phyloP scores from a whole-genome alignment of 2,113 vertebrate genomes.

The Columba livia region DNA sequence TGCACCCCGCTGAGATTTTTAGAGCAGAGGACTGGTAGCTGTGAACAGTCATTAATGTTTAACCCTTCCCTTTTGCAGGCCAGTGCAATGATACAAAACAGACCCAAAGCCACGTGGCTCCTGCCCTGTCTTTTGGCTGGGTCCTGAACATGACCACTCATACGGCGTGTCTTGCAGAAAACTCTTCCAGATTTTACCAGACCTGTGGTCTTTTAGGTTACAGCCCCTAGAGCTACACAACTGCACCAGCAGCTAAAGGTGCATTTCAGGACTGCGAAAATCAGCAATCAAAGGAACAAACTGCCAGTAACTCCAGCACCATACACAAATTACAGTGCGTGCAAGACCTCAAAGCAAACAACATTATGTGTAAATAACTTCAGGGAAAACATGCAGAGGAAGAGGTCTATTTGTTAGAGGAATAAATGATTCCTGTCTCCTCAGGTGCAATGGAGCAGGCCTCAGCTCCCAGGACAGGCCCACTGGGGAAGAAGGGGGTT shows the following conservation, averaged over 20 bases:
- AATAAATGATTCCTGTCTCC: background rate
- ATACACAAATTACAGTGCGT: background rate
- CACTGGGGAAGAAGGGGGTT: background rate
- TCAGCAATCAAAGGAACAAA: background rate
- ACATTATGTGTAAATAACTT: background rate
- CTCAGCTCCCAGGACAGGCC: accelerated
- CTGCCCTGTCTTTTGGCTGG: background rate
- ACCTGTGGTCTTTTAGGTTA: background rate
- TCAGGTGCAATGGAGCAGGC: background rate
- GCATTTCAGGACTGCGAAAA: background rate
- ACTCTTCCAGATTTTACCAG: background rate
- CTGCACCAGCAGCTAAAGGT: background rate
- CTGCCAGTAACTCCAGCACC: background rate
- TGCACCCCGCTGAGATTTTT: background rate
- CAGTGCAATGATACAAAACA: background rate
- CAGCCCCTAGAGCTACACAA: background rate
- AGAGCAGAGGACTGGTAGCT: background rate
- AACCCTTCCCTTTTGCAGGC: background rate
- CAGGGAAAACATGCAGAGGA: background rate
- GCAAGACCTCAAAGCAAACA: constrained; percentile 21
- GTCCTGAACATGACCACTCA: accelerated
- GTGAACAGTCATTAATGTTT: background rate
- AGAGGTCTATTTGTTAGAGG: background rate
- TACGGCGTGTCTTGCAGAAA: accelerated
- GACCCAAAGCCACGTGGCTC: background rate